These are phyloP conservation scores for Drosophila mulleri DNA, from an alignment of 2,888 invertebrate species.

Conservation along the genomic window DNA sequence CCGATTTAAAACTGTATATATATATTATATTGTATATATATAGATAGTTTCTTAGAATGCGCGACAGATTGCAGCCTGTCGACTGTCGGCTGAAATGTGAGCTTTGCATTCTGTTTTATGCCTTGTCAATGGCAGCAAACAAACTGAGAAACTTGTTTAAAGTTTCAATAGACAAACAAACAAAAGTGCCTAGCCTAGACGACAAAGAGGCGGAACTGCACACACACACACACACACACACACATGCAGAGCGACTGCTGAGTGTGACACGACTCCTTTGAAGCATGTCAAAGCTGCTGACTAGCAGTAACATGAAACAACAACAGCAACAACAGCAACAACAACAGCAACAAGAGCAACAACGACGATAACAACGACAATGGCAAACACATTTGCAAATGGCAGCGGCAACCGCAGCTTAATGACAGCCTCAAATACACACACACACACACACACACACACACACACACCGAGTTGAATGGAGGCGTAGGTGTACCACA, in stretches of 20 bases:
- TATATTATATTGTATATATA: neutral
- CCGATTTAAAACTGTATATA: neutral
- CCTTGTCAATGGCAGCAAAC: conserved; percentile 38
- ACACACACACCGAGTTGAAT: neutral
- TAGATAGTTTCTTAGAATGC: conserved; percentile 23
- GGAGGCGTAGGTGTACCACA: conserved; percentile 6
- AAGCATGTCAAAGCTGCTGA: conserved; percentile 74
- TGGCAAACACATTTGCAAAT: conserved; percentile 78
- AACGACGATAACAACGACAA: conserved; percentile 51
- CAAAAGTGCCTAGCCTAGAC: conserved; percentile 62
- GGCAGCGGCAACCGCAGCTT: conserved; percentile 77
- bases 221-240: neutral
- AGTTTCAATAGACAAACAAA: conserved; percentile 77
- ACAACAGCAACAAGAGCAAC: conserved; percentile 27
- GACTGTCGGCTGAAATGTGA: conserved; percentile 22
- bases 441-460: conserved; percentile 16
- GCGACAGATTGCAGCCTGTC: conserved; percentile 40
- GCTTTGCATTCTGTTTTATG: conserved; percentile 33
- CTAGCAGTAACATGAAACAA: conserved; percentile 49
- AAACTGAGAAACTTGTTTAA: conserved; percentile 69
- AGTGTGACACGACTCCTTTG: conserved; percentile 69
- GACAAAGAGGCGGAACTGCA: conserved; percentile 29
- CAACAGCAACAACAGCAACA: too few relatives aligned
- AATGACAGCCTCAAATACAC: conserved; percentile 66
- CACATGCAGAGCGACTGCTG: conserved; percentile 5